These are phyloP conservation scores for Thera britannica DNA, from an alignment of 2,888 invertebrate species.

Conservation along the genomic window DNA sequence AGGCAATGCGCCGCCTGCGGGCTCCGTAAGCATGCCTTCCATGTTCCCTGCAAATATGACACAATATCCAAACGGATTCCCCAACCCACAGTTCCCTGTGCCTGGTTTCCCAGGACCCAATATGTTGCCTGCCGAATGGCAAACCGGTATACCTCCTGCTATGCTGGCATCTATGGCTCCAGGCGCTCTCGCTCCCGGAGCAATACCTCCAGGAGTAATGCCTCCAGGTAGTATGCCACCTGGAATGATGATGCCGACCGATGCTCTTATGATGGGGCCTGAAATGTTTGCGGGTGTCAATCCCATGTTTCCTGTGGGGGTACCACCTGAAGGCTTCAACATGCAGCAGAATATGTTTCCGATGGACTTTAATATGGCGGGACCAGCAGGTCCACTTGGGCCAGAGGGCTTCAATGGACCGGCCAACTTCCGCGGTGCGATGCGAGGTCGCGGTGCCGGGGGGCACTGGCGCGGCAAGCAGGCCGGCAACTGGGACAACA, in stretches of 20 bases:
- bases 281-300: conserved; percentile 71
- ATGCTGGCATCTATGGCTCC: conserved; percentile 60
- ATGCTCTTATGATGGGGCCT: conserved; percentile 52
- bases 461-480: conserved; percentile 82
- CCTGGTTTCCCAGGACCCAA: conserved; percentile 74
- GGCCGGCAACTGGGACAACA: conserved; percentile 76
- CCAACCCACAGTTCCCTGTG: conserved; percentile 76
- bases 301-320: conserved; percentile 61
- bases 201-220: conserved; percentile 77
- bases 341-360: conserved; percentile 81
- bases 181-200: conserved; percentile 71
- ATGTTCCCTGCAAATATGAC: conserved; percentile 77
- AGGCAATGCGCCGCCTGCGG: conserved; percentile 81
- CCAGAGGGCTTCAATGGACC: conserved; percentile 70
- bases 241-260: conserved; percentile 75
- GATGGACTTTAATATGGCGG: conserved; percentile 80
- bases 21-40: conserved; percentile 65
- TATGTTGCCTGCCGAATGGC: conserved; percentile 73
- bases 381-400: conserved; percentile 64
- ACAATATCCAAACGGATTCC: conserved; percentile 77
- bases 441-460: conserved; percentile 81
- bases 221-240: conserved; percentile 60
- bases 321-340: conserved; percentile 71
- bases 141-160: conserved; percentile 65
- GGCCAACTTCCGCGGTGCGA: conserved; percentile 81